Evolutionary conservation across 2,113 vertebrate genomes (phyloP), one percentile per base, ranked within the genome.

Genomic region (Oncorhynchus masou): DNA sequence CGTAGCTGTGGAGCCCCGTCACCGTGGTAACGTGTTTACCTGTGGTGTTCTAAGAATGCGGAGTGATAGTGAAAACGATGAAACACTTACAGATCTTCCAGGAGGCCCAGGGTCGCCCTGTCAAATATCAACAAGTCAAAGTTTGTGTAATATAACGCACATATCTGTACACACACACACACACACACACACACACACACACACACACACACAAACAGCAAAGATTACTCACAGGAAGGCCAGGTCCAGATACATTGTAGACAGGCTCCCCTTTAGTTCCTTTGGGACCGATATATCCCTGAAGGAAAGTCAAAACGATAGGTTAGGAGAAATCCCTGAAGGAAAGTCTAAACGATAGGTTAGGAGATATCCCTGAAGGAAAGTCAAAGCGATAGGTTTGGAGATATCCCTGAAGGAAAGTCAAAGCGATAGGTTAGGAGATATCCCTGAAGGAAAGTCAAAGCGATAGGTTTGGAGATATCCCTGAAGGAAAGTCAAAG

Each of bases 1-100:
- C 97, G 0, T 98, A 98, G 79, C 93, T 97, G 85, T 95, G 96
- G 2, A 96, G 85, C 2, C 96, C 96, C 0, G 93, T 94, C n/a
- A 93, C 80, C 16, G 95, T 94, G 12, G 91, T 87, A 25, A 97
- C 92, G 12, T 98, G 97, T 85, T 97, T 98, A 78, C 97, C 93
- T 11, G 39, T 12, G 9, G 39, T 45, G 39, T 45, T 45, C 39
- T 45, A 45, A 45, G 39, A 45, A 11, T 11, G 39, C 7, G 39
- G 8, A 9, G 39, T 45, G 39, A 45, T 45, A 45, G 9, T 45
- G 39, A 45, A 45, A 45, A 45, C 9, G 9, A 45, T 16, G 1
- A 49, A 19, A 3, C 74, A 89, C 94, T 92, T 82, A 95, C 95
- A 0, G 39, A 89, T 69, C 88, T 15, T 0, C 94, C 94, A 3